A percentile compares a stretch with the other conserved stretches of the same genome.
Evolutionary conservation across 2,797 vertebrate species (phyloP).

Genomic region (Prionace glauca): DNA sequence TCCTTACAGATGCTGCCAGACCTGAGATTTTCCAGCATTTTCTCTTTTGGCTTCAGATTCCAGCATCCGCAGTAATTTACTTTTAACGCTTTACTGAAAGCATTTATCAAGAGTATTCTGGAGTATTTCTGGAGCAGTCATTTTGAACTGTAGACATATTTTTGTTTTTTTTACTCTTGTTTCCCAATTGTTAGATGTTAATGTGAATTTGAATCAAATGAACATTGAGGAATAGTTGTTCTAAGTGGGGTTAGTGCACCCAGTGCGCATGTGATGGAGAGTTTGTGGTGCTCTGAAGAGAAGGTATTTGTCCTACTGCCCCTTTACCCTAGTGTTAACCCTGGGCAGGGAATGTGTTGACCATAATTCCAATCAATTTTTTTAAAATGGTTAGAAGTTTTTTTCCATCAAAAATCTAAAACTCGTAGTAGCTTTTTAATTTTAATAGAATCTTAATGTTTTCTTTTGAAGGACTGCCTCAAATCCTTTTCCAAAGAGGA

Average conservation of each 20-base stretch:
- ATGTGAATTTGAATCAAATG: background rate
- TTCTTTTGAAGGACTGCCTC: conserved; percentile 79
- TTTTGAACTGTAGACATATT: background rate
- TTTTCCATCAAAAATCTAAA: background rate
- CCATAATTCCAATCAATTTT: background rate
- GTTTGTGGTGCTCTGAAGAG: background rate
- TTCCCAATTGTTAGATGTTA: background rate
- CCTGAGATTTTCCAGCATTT: too few relatives aligned
- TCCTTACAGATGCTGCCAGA: too few relatives aligned
- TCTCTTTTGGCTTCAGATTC: too few relatives aligned
- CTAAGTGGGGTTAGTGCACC: background rate
- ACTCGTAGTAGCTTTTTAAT: background rate
- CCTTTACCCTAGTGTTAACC: background rate
- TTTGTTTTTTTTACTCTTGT: background rate
- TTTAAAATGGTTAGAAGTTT: background rate
- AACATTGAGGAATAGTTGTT: background rate
- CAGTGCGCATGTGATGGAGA: background rate
- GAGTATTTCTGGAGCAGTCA: background rate
- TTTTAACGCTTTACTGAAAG: background rate
- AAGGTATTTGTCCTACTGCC: background rate
- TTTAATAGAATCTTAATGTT: conserved; percentile 10
- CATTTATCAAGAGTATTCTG: background rate
- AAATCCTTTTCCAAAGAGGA: conserved; percentile 95
- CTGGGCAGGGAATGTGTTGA: background rate
- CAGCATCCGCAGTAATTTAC: too few relatives aligned